phyloP scores from a whole-genome alignment of 2,888 invertebrate genomes.

The Ecliptopera silaceata region DNA sequence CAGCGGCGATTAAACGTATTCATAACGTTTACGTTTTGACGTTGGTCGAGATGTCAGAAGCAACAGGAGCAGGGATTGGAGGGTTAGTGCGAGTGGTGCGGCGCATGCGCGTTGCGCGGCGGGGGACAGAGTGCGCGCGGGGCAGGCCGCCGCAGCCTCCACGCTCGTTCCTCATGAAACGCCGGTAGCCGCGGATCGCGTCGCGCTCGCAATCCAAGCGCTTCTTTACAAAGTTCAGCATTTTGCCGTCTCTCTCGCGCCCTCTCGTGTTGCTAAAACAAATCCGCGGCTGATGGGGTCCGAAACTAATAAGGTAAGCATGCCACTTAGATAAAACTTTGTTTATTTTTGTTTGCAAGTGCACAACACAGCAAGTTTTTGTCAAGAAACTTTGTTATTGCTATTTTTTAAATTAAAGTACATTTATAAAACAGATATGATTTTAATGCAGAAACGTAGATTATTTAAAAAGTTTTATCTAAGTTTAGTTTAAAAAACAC shows the following conservation, averaged over 20 bases:
- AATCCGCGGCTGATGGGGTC: conserved; percentile 54
- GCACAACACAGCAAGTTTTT: background rate
- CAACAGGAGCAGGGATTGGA: conserved; percentile 77
- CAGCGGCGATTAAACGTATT: conserved; percentile 75
- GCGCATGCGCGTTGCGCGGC: conserved; percentile 59
- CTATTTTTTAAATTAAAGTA: background rate
- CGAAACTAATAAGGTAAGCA: conserved; percentile 57
- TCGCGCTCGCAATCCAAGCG: conserved; percentile 69
- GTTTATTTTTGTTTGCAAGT: conserved; percentile 20
- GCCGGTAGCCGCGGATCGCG: conserved; percentile 79
- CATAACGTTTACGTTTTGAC: conserved; percentile 77
- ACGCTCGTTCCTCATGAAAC: conserved; percentile 78
- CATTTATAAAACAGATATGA: background rate
- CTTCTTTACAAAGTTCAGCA: conserved; percentile 68
- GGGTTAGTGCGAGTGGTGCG: conserved; percentile 48
- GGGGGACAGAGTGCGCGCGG: conserved; percentile 47
- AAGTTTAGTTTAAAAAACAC: background rate
- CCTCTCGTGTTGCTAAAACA: conserved; percentile 63
- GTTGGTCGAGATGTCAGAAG: conserved; percentile 74
- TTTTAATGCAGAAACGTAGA: no score
- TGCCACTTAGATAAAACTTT: conserved; percentile 20
- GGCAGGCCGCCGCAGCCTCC: conserved; percentile 70
- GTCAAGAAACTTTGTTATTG: background rate
- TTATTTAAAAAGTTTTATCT: background rate
- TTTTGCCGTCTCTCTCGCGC: conserved; percentile 73